Percentiles rank a stretch among this genome's conserved stretches.
Evolutionary conservation across 2,797 vertebrate genomes (phyloP).

Genomic region (Phyllotis vaccarum): DNA sequence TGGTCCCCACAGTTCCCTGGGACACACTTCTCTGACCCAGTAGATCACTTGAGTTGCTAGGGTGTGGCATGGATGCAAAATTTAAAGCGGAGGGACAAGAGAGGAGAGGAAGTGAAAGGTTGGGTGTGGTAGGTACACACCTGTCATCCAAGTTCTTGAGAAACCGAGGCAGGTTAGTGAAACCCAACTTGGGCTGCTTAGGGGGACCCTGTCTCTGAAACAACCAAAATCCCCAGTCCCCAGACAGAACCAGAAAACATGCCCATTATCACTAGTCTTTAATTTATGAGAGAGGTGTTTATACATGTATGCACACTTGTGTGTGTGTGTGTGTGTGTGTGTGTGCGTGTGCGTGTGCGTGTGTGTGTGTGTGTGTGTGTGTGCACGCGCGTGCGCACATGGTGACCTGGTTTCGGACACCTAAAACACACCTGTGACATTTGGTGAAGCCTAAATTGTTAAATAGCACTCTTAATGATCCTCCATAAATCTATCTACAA

Average conservation of each 20-base stretch:
- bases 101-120: background rate
- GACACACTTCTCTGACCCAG: background rate
- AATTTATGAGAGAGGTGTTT: background rate
- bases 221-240: background rate
- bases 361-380: too few relatives aligned
- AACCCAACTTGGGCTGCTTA: background rate
- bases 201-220: background rate
- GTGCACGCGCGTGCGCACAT: too few relatives aligned
- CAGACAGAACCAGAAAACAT: background rate
- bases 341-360: background rate
- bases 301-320: background rate
- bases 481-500: background rate
- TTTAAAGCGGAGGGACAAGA: background rate
- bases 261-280: background rate
- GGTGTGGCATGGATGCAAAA: background rate
- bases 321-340: background rate
- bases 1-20: background rate
- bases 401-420: background rate
- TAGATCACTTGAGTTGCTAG: background rate
- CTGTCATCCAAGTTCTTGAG: background rate
- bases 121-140: background rate
- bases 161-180: background rate
- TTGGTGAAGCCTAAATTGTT: background rate
- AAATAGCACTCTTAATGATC: background rate
- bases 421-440: background rate